Percentiles rank a stretch among this genome's conserved stretches.
Evolutionary conservation across 2,888 invertebrate species (phyloP).

Genomic region (Dorcus hopei): DNA sequence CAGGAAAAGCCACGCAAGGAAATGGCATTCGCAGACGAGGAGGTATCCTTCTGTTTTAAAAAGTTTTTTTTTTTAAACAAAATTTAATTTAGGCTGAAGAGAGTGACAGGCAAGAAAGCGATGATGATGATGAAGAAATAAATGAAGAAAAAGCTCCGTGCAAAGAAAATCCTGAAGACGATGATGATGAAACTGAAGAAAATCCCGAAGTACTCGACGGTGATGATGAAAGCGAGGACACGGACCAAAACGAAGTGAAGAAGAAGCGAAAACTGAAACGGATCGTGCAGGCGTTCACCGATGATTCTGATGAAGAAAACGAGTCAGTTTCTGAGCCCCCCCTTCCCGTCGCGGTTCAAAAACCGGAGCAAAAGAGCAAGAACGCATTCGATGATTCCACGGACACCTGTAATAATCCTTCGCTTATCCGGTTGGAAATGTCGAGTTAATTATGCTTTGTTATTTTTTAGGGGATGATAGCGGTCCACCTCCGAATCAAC

Average conservation of each 20-base stretch:
- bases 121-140: slow-evolving; percentile 29
- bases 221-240: background rate
- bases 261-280: slow-evolving; percentile 33
- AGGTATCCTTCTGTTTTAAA: too few relatives aligned
- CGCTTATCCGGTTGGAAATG: background rate
- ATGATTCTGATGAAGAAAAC: slow-evolving; percentile 42
- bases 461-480: slow-evolving; percentile 33
- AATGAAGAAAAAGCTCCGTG: slow-evolving; percentile 28
- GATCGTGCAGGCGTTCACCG: slow-evolving; percentile 37
- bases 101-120: slow-evolving; percentile 38
- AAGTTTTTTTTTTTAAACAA: background rate
- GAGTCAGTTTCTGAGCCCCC: background rate
- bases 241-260: background rate
- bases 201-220: slow-evolving; percentile 7
- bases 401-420: slow-evolving; percentile 20
- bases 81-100: slow-evolving; percentile 30
- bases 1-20: slow-evolving; percentile 51
- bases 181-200: slow-evolving; percentile 9
- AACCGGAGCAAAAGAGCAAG: slow-evolving; percentile 2
- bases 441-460: background rate
- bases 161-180: slow-evolving; percentile 18
- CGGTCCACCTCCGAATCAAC: slow-evolving; percentile 40
- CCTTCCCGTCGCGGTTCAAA: background rate
- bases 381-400: slow-evolving; percentile 15
- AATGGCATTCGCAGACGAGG: slow-evolving; percentile 41